Base-by-base conservation (phyloP, 2,888 invertebrate species). In the Tiphia femorata region DNA sequence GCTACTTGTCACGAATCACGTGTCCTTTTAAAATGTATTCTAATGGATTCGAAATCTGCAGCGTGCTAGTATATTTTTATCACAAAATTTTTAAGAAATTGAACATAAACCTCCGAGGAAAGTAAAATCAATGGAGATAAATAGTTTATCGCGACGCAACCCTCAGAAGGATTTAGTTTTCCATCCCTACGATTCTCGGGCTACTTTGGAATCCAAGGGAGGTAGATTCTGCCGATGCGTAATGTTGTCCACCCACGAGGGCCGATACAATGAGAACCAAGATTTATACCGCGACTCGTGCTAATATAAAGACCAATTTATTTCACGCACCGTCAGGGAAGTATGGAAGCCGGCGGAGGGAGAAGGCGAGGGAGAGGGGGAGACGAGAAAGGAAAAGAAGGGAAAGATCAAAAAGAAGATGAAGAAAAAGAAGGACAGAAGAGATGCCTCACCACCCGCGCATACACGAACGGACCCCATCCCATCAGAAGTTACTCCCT, bases 301-400 rank as follows among this genome's bases (percentile, higher is more conserved):
- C 72, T 76, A 76, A 77, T 79, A 79, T 79, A 78, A 79, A 79
- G 73, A 69, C 76, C 75, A 77, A 78, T 79, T 79, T 79, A 79
- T 79, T 75, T 73, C 67, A 64, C 65, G 58, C 54, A 8, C 33
- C 7, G 8, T 33, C 54, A 62, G 44, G n/a, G n/a, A n/a, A n/a
- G n/a, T n/a, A n/a, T n/a, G n/a, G n/a, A n/a, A n/a, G n/a, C n/a
- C n/a, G n/a, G n/a, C n/a, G n/a, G n/a, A n/a, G n/a, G n/a, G n/a
- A n/a, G n/a, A n/a, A n/a, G n/a, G n/a, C n/a, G 49, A 50, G 61
- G 48, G 27, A 17, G 44, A 57, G 48, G 40, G 58, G 38, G 52
- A 54, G 42, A 14, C 35, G 20, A 16, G 10, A 6, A 35, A 16
- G 10, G 23, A 10, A 17, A n/a, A n/a, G n/a, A n/a, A n/a, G n/a